Evolutionary conservation across 2,888 invertebrate species (phyloP), one percentile per base, ranked within the genome.

Genomic region (Resseliella maxima): DNA sequence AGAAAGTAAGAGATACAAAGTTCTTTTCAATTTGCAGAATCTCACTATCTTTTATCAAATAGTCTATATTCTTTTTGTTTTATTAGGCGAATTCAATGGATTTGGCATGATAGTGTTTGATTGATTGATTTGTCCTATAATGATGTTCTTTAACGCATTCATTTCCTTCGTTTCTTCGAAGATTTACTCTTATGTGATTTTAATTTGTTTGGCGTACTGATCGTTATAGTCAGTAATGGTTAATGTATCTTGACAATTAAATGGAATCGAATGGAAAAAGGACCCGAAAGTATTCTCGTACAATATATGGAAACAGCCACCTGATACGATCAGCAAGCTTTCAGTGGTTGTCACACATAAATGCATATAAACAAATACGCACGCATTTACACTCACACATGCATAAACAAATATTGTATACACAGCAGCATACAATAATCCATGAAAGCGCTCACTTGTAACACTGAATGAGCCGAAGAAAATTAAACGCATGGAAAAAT

Each of bases 401-500:
- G 18, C 59, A 59, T 24, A 59, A 59, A 15, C 59, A 59, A n/a
- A 59, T 12, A 12, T 21, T 50, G 2, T 18, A 6, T 2, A 12
- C 50, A 15, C 59, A 24, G 1, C 6, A 3, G 59, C n/a, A 24
- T 10, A 8, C 59, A 18, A 18, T 50, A 18, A 8, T 41, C 24
- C 24, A 59, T 59, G 59, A 24, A 59, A 59, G 24, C 5, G 21
- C 50, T n/a, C 21, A 2, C 15, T 31, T n/a, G n/a, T n/a, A n/a
- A n/a, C n/a, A n/a, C 21, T 10, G 31, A 72, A 72, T 72, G 72
- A 59, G 24, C 8, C 72, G 31, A 15, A 59, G 59, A 10, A 21
- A 50, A 50, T 21, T 12, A 72, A 72, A 72, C 72, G 72, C 72
- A 72, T 72, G 72, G 72, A 72, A 72, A 72, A 72, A 72, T 72